Conservation (phyloP, 1,140 invertebrate genomes). For the Physella acuta region DNA sequence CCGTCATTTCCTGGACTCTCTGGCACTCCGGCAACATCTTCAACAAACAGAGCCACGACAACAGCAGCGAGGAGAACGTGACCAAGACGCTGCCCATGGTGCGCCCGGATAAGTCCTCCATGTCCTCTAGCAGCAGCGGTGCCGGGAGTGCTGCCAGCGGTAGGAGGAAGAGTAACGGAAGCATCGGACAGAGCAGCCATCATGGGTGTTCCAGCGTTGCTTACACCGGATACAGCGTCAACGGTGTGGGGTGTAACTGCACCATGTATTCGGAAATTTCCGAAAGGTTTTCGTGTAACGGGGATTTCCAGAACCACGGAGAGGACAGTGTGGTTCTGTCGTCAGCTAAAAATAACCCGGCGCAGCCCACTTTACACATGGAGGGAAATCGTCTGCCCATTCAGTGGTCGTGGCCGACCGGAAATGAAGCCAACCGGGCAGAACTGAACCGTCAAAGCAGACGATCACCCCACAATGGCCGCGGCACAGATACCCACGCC, state of each 20-base stretch:
- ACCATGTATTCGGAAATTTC: no score
- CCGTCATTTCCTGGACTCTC: slow-evolving; percentile 69
- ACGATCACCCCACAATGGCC: background rate
- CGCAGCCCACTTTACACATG: background rate
- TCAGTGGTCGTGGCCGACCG: background rate
- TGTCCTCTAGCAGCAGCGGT: background rate
- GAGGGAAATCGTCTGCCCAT: background rate
- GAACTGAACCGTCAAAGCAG: background rate
- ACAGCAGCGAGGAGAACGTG: background rate
- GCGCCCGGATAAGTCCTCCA: background rate
- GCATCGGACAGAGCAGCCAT: background rate
- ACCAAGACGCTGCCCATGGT: background rate
- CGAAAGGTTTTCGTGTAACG: background rate
- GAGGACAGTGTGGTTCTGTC: background rate
- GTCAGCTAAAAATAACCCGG: background rate
- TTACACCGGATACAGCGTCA: background rate
- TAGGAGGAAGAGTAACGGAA: background rate
- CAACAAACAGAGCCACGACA: background rate
- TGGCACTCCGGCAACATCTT: slow-evolving; percentile 49
- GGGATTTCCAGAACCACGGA: background rate
- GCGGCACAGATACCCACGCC: background rate
- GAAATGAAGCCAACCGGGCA: background rate
- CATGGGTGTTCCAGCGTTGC: background rate
- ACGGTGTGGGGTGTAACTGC: background rate
- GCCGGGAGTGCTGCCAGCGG: background rate